Evolutionary conservation across 2,888 invertebrate species (phyloP), one percentile per base, ranked within the genome.

Genomic region (Drosophila pseudotakahashii): DNA sequence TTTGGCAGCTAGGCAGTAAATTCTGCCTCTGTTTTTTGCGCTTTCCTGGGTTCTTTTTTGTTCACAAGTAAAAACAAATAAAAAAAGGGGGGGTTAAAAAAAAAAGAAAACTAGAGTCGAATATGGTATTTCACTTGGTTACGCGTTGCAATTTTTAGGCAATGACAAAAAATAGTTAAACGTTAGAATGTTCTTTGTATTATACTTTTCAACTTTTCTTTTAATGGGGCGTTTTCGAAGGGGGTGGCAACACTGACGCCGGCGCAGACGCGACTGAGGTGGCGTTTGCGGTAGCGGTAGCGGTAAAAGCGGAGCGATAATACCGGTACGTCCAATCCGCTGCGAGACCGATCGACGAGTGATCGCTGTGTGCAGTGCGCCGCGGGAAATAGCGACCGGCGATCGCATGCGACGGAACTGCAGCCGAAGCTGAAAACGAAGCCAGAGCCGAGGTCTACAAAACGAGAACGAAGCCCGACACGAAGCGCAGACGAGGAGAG

Each of bases 311-410:
- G 57, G 58, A 59, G 57, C 48, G 48, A 34, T 48, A 36, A n/a
- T 26, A 41, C 39, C 57, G 39, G 45, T 39, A 77, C 79, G 85
- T 79, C 84, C 77, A 75, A 73, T 75, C 82, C 82, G 77, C 68
- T 76, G 72, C 82, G 76, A 89, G 74, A 86, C 78, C 79, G 88
- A 89, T 89, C 81, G 76, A 77, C 84, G 90, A 89, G 75, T 89
- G 89, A 89, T 81, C 85, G 76, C 72, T 81, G 79, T 74, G 76
- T 79, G 80, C 84, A 84, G 54, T 75, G 79, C 70, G 82, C 72
- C 42, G 60, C 74, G 75, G 70, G 78, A 83, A 85, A 78, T 79
- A 79, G 78, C 47, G 58, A 61, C 51, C 50, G 60, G 48, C 72
- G 73, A 51, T 32, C 58, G 41, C 41, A 48, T 26, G 62, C 41